Base-by-base conservation (phyloP, 1,140 invertebrate species). In the Saccostrea glomerata region DNA sequence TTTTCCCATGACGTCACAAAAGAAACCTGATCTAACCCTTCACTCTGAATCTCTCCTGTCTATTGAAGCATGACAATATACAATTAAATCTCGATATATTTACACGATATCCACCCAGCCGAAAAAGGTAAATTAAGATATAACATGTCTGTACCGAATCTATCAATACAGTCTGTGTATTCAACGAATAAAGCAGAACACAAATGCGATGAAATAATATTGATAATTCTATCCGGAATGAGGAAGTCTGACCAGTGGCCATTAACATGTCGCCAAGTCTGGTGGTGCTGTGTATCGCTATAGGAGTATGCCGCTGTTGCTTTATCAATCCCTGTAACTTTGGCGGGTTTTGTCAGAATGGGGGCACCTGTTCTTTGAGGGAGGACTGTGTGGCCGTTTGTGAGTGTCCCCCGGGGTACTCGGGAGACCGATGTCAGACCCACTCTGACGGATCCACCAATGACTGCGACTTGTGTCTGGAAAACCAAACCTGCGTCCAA, bases 81-180 rank as follows among this genome's bases (percentile, higher is more conserved):
- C 7, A 77, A 77, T 77, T 0, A 77, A 30, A 77, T 25, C 25
- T 36, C 25, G 70, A 36, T 77, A 30, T 25, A 77, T 25, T 77
- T 30, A 30, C 25, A 47, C 25, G 70, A 30, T 77, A 17, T 77
- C 11, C 70, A 77, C 30, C 25, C 23, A 30, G 15, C 13, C 70
- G 70, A 25, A 30, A 73, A 77, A 25, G 23, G 70, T 30, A 77
- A 30, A 77, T 77, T 23, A 77, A 77, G 70, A 77, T 77, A 77
- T 77, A n/a, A 20, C 58, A 47, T 47, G 47, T 47, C 47, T 47
- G 47, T 47, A 47, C 47, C 47, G 47, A 47, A 9, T 47, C 47
- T 47, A 2, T 6, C 47, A 6, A 7, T 47, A 9, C 47, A 47
- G 2, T 47, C 1, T 47, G 47, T 47, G 47, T 47, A 47, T 47